Conservation (phyloP, 2,888 invertebrate species). For the Ctenicera cuprea region DNA sequence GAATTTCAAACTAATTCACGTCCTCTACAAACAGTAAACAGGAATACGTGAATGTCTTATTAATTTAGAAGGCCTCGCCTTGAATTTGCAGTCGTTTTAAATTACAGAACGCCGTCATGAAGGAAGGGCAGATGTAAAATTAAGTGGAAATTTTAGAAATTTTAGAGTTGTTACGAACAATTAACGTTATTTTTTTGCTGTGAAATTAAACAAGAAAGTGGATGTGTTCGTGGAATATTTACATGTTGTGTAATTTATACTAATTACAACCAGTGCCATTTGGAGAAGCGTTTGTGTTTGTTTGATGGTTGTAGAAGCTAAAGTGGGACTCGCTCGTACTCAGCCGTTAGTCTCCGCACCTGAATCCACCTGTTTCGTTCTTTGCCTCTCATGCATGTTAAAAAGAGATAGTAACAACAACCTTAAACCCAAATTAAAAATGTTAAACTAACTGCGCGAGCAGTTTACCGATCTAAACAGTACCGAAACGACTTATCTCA, state of each 20-base stretch:
- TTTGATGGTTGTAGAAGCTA: background rate
- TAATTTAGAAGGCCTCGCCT: constrained; percentile 39
- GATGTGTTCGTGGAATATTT: background rate
- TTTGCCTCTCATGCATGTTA: background rate
- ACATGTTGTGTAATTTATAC: constrained; percentile 5
- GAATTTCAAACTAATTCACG: constrained; percentile 21
- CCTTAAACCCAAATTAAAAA: constrained; percentile 25
- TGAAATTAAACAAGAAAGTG: background rate
- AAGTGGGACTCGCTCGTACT: constrained; percentile 8
- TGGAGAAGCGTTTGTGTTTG: constrained; percentile 8
- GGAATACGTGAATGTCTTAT: constrained; percentile 29
- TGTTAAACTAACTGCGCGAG: constrained; percentile 2
- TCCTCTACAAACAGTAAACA: constrained; percentile 34
- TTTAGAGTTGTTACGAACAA: background rate
- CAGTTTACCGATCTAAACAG: constrained; percentile 2
- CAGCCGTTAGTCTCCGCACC: constrained; percentile 14
- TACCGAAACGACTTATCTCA: background rate
- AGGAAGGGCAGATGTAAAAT: background rate
- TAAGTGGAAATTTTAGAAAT: background rate
- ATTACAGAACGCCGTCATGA: background rate
- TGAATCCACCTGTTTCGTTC: constrained; percentile 18
- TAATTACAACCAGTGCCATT: constrained; percentile 21
- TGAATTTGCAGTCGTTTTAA: constrained; percentile 14
- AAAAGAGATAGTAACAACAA: constrained; percentile 14
- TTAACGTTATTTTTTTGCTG: background rate